phyloP scores from a whole-genome alignment of 2,888 invertebrate genomes.

The Caenorhabditis japonica region DNA sequence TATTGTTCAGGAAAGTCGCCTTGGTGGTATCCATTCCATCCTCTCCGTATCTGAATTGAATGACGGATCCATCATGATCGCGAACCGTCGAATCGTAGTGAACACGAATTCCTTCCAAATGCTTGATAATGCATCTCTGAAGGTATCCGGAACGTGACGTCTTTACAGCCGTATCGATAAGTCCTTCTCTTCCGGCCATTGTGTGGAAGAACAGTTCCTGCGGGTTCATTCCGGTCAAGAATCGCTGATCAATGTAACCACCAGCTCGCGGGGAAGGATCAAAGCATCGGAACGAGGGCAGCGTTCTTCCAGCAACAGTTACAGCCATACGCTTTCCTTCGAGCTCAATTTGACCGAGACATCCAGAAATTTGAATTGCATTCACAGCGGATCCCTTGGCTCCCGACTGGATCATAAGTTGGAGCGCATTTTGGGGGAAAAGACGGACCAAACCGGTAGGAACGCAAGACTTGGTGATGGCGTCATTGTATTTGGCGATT shows the following conservation, averaged over 20 bases:
- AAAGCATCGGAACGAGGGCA: constrained; percentile 86
- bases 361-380: constrained; percentile 86
- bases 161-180: constrained; percentile 99
- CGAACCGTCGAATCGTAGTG: constrained; percentile 94
- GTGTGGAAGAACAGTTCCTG: constrained; percentile 99
- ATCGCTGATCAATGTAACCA: constrained; percentile 95
- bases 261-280: constrained; percentile 79
- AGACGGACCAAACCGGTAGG: constrained; percentile 87
- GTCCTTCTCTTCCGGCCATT: constrained; percentile 99
- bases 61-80: constrained; percentile 91
- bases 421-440: constrained; percentile 96
- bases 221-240: constrained; percentile 97
- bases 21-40: constrained; percentile 88
- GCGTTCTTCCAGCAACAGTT: constrained; percentile 89
- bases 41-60: constrained; percentile 94
- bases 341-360: constrained; percentile 96
- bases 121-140: constrained; percentile 95
- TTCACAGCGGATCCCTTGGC: constrained; percentile 94
- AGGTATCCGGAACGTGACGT: constrained; percentile 98
- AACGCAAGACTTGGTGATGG: constrained; percentile 90
- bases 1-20: constrained; percentile 86
- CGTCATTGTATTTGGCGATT: constrained; percentile 88
- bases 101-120: constrained; percentile 92
- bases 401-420: constrained; percentile 97
- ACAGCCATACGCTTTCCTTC: constrained; percentile 90